phyloP scores from a whole-genome alignment of 1,140 invertebrate species.

The Scaptomyza pallida region DNA sequence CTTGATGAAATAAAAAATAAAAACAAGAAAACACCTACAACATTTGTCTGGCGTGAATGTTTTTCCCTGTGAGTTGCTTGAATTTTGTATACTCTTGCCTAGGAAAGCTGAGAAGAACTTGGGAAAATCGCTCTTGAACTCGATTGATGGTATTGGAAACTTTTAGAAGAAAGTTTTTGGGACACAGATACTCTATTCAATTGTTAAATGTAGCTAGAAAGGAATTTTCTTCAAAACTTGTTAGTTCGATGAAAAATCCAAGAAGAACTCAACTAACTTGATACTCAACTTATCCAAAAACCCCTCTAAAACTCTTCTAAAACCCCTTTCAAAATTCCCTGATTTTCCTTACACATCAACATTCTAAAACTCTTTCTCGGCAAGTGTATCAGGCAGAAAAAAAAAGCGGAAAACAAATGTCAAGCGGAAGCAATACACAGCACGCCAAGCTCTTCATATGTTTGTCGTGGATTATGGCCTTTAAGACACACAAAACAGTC shows the following conservation, averaged over 20 bases:
- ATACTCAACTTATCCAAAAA: too few relatives aligned
- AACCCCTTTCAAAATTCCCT: too few relatives aligned
- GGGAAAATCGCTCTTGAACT: too few relatives aligned
- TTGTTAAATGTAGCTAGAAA: too few relatives aligned
- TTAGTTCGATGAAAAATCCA: too few relatives aligned
- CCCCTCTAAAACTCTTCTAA: too few relatives aligned
- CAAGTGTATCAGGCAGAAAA: slow-evolving; percentile 17
- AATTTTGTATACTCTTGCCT: neutral
- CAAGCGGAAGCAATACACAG: slow-evolving; percentile 7
- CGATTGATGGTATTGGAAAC: too few relatives aligned
- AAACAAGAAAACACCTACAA: slow-evolving; percentile 39
- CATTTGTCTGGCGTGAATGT: slow-evolving; percentile 51
- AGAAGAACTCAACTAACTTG: too few relatives aligned
- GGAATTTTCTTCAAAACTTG: too few relatives aligned
- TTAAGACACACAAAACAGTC: slow-evolving; percentile 52
- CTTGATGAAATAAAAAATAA: slow-evolving; percentile 82
- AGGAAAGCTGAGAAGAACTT: too few relatives aligned
- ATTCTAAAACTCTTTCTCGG: neutral
- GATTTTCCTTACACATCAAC: neutral
- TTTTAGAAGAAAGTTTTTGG: too few relatives aligned
- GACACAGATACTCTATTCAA: too few relatives aligned
- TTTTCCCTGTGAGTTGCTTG: neutral
- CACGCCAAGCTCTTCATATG: slow-evolving; percentile 16
- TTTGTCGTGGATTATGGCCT: slow-evolving; percentile 53
- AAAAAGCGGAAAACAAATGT: slow-evolving; percentile 35